Evolutionary conservation across 2,888 invertebrate genomes (phyloP), one percentile per base, ranked within the genome.

Genomic region (Dicycla oo): DNA sequence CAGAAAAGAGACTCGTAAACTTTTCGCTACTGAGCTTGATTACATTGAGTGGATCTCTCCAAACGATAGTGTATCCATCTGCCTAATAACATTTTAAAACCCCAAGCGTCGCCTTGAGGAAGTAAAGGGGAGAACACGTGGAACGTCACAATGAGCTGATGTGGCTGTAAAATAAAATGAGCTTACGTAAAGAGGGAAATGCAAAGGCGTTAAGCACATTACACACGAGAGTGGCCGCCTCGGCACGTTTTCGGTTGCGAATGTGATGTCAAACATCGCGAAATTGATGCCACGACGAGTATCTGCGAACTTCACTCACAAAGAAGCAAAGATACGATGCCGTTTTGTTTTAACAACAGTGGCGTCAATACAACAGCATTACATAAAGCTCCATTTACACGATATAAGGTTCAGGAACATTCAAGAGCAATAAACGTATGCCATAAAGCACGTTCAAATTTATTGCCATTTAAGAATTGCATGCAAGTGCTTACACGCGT

Each of bases 21-120:
- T 68, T 63, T 68, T 47, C 60, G 43, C 58, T 64, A 64, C 66
- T 60, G 38, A 71, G 67, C 77, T 78, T 72, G 67, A 82, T 83
- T 80, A 78, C 73, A 69, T 75, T 77, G 75, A 80, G 69, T 62
- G 51, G 69, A 64, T 73, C 49, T 68, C 26, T 56, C 23, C 38
- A 70, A 78, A 78, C 80, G 72, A 68, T 76, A 76, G 60, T 69
- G 77, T 68, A 69, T 73, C 73, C 76, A 69, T 78, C 69, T 76
- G 63, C 65, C 75, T 82, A 76, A 78, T 75, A 75, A 73, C 76
- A 40, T 78, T 78, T 83, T 80, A 78, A 80, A 73, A 76, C 49
- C 20, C 72, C 26, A 30, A 73, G 51, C 23, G 47, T 57, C 58
- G 38, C n/a, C 47, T 53, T 58, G 23, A 56, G 49, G 60, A 67